These are phyloP conservation scores for Drosophila percnosoma DNA, from an alignment of 2,888 invertebrate species.

Conservation along the genomic window DNA sequence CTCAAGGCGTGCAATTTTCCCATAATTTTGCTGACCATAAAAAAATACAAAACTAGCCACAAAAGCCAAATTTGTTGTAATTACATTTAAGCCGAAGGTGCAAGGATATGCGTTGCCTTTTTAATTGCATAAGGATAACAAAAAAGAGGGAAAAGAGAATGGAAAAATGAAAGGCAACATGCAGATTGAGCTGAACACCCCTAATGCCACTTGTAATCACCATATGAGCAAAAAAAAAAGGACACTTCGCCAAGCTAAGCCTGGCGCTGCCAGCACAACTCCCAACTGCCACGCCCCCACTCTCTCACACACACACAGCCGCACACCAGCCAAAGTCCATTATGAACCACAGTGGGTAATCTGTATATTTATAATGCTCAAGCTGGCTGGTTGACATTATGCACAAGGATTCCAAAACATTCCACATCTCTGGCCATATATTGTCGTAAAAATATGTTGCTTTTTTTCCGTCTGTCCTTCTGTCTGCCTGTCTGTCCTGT, in stretches of 20 bases:
- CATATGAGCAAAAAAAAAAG: constrained; percentile 30
- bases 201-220: constrained; percentile 68
- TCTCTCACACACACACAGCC: constrained; percentile 23
- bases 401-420: constrained; percentile 71
- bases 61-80: constrained; percentile 76
- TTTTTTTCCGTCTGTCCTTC: constrained; percentile 23
- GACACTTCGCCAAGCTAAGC: constrained; percentile 36
- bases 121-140: constrained; percentile 49
- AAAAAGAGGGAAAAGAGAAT: background rate
- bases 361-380: constrained; percentile 79
- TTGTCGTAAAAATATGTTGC: constrained; percentile 79
- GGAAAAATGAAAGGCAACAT: constrained; percentile 17
- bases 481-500: constrained; percentile 16
- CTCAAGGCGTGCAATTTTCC: constrained; percentile 64
- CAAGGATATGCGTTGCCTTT: constrained; percentile 52
- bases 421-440: constrained; percentile 59
- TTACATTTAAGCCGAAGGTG: constrained; percentile 72
- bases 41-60: constrained; percentile 35
- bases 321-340: constrained; percentile 40
- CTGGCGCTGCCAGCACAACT: constrained; percentile 6
- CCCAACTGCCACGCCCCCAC: background rate
- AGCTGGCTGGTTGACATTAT: constrained; percentile 58
- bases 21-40: constrained; percentile 41
- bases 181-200: constrained; percentile 26
- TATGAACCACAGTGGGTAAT: constrained; percentile 69